Percentiles rank a stretch among this genome's conserved stretches.
phyloP scores from a whole-genome alignment of 2,888 invertebrate species.

The Brenthis daphne region DNA sequence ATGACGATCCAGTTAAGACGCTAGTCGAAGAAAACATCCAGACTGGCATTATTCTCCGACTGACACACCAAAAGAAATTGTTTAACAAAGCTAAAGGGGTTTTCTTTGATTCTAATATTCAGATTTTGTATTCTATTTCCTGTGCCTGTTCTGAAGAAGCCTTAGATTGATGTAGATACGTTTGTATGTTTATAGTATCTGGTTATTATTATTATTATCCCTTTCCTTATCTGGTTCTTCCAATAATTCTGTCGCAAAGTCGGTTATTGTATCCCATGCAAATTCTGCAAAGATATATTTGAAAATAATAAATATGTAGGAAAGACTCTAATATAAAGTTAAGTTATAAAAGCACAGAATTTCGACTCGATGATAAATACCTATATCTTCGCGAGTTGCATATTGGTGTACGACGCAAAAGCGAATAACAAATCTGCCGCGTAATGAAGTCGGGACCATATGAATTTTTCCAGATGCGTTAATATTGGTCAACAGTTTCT shows the following conservation, averaged over 20 bases:
- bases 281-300: conserved; percentile 79
- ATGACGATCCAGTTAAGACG: conserved; percentile 10
- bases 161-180: background rate
- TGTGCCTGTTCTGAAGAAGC: background rate
- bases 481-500: too few species aligned
- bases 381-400: conserved; percentile 91
- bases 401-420: conserved; percentile 97
- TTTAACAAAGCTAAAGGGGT: background rate
- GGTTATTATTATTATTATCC: too few species aligned
- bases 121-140: background rate
- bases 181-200: conserved; percentile 7
- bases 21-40: conserved; percentile 15
- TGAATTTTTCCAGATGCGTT: conserved; percentile 97
- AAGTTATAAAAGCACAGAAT: too few species aligned
- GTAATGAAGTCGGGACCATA: conserved; percentile 97
- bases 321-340: too few species aligned
- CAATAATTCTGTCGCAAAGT: conserved; percentile 89
- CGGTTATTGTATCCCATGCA: conserved; percentile 92
- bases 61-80: background rate
- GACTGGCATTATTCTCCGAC: conserved; percentile 2
- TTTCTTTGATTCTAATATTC: background rate
- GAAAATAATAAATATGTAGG: background rate
- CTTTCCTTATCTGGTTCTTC: conserved; percentile 86
- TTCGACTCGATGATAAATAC: conserved; percentile 58
- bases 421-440: conserved; percentile 94